Evolutionary conservation across 1,140 invertebrate species (phyloP), one percentile per base, ranked within the genome.

Genomic region (Ruditapes philippinarum): DNA sequence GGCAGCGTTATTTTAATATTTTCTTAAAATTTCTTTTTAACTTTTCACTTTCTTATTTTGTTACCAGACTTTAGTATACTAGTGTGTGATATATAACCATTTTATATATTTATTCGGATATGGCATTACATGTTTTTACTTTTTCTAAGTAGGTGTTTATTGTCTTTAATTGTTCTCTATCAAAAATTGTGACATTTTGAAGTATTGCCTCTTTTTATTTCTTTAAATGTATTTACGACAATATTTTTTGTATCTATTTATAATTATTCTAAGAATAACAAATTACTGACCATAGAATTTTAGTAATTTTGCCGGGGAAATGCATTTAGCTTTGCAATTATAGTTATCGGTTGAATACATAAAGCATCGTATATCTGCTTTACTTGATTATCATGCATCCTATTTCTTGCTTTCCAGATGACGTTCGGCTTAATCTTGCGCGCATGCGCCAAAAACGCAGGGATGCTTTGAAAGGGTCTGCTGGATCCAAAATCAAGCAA

Each of bases 331-430:
- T n/a, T n/a, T n/a, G n/a, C n/a, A n/a, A 51, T 22, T 51, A 51
- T 51, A 51, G 22, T 51, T 9, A 51, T 51, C 22, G 49, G 49
- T 12, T 51, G 49, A 22, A 51, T 51, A 51, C 22, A 51, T 51
- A 11, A 51, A n/a, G n/a, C n/a, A n/a, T n/a, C n/a, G n/a, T n/a
- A n/a, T n/a, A n/a, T n/a, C n/a, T n/a, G n/a, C n/a, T n/a, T n/a
- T n/a, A n/a, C n/a, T n/a, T n/a, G n/a, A n/a, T n/a, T n/a, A n/a
- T n/a, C n/a, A n/a, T n/a, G n/a, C n/a, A n/a, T n/a, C n/a, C n/a
- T n/a, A n/a, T n/a, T n/a, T n/a, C n/a, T n/a, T n/a, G n/a, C n/a
- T 51, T 80, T 80, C 0, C 38, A 88, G 85, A 88, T 80, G 85
- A 88, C 54, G 85, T 88, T 28, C 54, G 85, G 0, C 70, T 88